These are phyloP conservation scores for Thalassaphorura encarpata DNA, from an alignment of 1,140 invertebrate genomes.

Conservation along the genomic window DNA sequence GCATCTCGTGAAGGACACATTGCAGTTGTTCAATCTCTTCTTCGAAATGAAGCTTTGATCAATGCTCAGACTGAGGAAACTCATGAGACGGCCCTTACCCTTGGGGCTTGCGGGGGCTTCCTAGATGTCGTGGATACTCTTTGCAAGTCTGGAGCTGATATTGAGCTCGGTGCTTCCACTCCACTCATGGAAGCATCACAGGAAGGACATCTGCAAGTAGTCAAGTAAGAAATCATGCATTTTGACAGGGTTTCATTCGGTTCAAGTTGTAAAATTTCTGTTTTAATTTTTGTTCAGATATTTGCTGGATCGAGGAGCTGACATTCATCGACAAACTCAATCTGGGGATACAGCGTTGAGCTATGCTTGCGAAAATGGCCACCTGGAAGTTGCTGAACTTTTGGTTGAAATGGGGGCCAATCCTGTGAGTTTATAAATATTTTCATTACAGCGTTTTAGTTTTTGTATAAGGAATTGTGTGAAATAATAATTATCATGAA, in stretches of 20 bases:
- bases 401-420: slow-evolving; percentile 79
- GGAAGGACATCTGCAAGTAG: slow-evolving; percentile 90
- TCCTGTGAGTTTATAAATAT: slow-evolving; percentile 45
- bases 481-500: neutral
- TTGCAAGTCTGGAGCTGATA: slow-evolving; percentile 88
- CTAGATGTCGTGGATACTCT: slow-evolving; percentile 95
- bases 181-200: slow-evolving; percentile 97
- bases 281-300: slow-evolving; percentile 43
- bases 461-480: neutral
- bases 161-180: slow-evolving; percentile 90
- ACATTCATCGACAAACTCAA: slow-evolving; percentile 86
- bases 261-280: neutral
- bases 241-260: neutral
- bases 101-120: slow-evolving; percentile 95
- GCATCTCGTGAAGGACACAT: slow-evolving; percentile 96
- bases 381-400: slow-evolving; percentile 86
- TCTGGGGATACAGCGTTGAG: slow-evolving; percentile 95
- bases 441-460: neutral
- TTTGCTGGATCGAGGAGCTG: slow-evolving; percentile 69
- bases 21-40: slow-evolving; percentile 90
- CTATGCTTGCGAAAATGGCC: slow-evolving; percentile 92
- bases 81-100: slow-evolving; percentile 91
- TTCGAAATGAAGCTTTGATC: slow-evolving; percentile 90
- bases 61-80: slow-evolving; percentile 98
- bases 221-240: slow-evolving; percentile 45